phyloP scores from a whole-genome alignment of 2,113 vertebrate genomes.

The Anolis sagrei region DNA sequence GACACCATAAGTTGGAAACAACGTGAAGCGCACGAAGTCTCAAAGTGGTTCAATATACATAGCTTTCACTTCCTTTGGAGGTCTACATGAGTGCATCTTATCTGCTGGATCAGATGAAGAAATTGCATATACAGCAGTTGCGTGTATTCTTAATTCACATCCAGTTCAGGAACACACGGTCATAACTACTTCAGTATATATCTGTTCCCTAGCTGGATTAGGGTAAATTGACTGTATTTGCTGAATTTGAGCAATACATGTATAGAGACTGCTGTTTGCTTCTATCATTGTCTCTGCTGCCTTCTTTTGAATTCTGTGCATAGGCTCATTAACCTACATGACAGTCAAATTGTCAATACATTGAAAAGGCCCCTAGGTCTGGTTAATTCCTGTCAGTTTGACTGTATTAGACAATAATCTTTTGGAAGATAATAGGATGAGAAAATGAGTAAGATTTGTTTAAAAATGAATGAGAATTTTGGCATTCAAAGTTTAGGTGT shows the following conservation, averaged over 20 bases:
- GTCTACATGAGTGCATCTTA: background rate
- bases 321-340: constrained; percentile 24
- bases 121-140: background rate
- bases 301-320: constrained; percentile 1
- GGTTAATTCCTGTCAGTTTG: constrained; percentile 37
- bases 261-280: background rate
- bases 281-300: background rate
- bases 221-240: background rate
- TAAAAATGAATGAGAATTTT: constrained; percentile 1
- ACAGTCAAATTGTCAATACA: constrained; percentile 41
- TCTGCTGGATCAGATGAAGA: background rate
- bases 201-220: background rate
- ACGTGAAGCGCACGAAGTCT: no score
- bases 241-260: background rate
- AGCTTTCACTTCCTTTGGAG: no score
- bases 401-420: constrained; percentile 36
- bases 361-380: constrained; percentile 42
- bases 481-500: background rate
- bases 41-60: no score
- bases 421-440: constrained; percentile 35
- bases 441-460: constrained; percentile 23
- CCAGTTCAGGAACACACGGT: background rate
- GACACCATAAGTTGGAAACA: no score
- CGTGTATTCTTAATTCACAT: background rate
- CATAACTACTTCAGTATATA: background rate